Evolutionary conservation across 2,113 vertebrate species (phyloP).

Genomic region (Chionomys nivalis): DNA sequence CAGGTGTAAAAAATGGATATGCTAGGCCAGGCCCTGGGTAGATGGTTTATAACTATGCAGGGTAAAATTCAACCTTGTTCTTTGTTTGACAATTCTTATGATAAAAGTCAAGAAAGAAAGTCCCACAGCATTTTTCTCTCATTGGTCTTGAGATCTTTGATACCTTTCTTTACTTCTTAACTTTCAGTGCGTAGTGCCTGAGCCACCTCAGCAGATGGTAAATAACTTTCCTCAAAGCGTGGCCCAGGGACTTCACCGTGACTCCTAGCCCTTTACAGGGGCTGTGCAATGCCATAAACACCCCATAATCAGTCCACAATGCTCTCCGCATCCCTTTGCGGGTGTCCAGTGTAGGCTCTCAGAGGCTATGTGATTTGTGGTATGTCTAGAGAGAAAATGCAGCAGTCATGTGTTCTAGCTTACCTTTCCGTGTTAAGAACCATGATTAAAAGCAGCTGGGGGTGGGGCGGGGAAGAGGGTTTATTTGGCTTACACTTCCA

Average conservation of each 20-base stretch:
- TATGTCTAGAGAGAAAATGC: background rate
- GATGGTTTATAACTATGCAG: background rate
- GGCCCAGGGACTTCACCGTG: accelerated
- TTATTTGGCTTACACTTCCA: background rate
- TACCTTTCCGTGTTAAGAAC: too few species aligned
- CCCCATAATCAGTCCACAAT: background rate
- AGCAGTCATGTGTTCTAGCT: background rate
- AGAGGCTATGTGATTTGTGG: background rate
- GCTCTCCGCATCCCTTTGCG: background rate
- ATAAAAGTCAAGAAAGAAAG: background rate
- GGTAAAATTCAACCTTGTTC: background rate
- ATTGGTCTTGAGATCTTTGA: background rate
- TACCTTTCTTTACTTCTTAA: background rate
- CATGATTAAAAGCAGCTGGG: background rate
- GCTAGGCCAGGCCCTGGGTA: background rate
- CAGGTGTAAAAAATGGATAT: background rate
- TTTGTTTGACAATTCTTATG: background rate
- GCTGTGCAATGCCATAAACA: background rate
- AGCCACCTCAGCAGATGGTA: background rate
- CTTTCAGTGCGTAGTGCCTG: background rate
- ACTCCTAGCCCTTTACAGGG: background rate
- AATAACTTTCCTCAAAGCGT: background rate
- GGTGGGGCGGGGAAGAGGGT: background rate
- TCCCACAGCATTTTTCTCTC: background rate
- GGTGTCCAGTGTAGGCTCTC: background rate